Evolutionary conservation across 2,888 invertebrate species (phyloP), one percentile per base, ranked within the genome.

Genomic region (Ophioninae sp.): DNA sequence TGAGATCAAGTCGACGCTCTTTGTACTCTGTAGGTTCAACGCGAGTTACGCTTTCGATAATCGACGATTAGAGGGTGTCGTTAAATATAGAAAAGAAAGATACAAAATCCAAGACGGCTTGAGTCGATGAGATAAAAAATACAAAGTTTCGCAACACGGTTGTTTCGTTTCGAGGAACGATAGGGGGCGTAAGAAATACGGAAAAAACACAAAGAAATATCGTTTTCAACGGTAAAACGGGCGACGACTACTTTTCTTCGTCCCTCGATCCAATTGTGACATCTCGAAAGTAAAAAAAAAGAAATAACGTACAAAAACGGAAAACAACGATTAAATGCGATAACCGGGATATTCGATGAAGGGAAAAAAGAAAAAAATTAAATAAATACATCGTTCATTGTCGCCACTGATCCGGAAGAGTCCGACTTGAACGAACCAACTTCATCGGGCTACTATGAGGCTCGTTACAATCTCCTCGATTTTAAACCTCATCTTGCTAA

Each of bases 11-110:
- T 90, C 87, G 84, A 87, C 85, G 86, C 30, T 87, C 79, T 90
- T 90, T 90, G 90, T 90, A 90, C 90, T 90, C 87, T 89, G 85
- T 88, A 89, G 89, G 88, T 87, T 89, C 87, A 88, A 89, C 87
- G 87, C 84, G 83, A 86, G 86, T 86, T 84, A 85, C 37, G 50
- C 82, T 85, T 85, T 84, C 81, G 79, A 85, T 85, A 80, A 41
- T 85, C 86, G 83, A 86, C 61, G 59, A 70, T 79, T 81, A 20
- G n/a, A 10, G 39, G 17, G 56, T 56, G n/a, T 21, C 21, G 20
- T 6, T 20, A 21, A 21, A 30, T 30, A 3, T 2, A 30, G 30
- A 20, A 59, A 59, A 59, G 1, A 59, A 56, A 23, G 30, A 69
- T n/a, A 69, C 41, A 50, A 21, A 62, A 64, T 7, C 50, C 23